Evolutionary conservation across 2,113 vertebrate genomes (phyloP).

Genomic region (Benitochromis conjunctus): DNA sequence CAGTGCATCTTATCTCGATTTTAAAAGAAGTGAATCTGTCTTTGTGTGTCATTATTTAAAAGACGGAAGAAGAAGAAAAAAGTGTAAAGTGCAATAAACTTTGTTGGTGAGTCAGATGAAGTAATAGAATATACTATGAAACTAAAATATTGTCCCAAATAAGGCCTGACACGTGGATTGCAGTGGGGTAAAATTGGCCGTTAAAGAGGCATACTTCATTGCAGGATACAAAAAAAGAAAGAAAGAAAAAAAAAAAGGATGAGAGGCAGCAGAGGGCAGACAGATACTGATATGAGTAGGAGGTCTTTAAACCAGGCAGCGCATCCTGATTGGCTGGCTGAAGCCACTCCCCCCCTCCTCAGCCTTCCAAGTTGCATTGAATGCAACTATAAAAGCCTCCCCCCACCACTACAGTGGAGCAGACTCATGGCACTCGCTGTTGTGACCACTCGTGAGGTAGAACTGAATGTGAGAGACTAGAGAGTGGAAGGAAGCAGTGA

Average conservation of each 20-base stretch:
- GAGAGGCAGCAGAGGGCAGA: conserved; percentile 49
- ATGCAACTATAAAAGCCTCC: conserved; percentile 60
- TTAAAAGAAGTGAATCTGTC: neutral
- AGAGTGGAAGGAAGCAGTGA: neutral
- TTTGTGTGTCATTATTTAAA: neutral
- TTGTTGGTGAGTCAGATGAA: neutral
- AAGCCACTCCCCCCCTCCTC: conserved; percentile 43
- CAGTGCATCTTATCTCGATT: neutral
- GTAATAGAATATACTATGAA: neutral
- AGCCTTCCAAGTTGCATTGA: conserved; percentile 19
- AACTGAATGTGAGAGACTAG: neutral
- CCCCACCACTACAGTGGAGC: conserved; percentile 11
- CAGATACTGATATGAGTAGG: conserved; percentile 12
- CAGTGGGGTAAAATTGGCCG: neutral
- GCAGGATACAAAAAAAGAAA: neutral
- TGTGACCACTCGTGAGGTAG: neutral
- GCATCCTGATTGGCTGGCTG: conserved; percentile 46
- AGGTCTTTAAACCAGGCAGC: neutral
- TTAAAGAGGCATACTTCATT: neutral
- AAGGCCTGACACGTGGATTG: conserved; percentile 6
- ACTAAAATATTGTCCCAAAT: neutral
- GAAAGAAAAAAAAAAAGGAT: neutral
- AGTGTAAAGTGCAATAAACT: neutral
- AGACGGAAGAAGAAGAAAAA: neutral
- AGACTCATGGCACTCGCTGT: conserved; percentile 33